These are phyloP conservation scores for Drosophila barbarae DNA, from an alignment of 2,888 invertebrate genomes.

Conservation along the genomic window DNA sequence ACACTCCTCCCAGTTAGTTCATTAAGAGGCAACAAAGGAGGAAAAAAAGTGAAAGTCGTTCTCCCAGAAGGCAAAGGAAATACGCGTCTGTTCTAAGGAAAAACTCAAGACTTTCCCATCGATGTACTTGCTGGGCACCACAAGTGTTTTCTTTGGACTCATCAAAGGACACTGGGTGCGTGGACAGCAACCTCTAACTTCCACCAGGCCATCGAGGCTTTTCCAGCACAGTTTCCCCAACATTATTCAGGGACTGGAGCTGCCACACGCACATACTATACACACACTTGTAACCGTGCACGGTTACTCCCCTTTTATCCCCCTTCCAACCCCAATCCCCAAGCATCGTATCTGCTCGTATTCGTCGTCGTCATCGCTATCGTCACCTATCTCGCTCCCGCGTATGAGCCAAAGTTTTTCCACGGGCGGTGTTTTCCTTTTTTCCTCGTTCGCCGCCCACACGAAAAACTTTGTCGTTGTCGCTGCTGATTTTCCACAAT, in stretches of 20 bases:
- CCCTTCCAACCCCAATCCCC: conserved; percentile 2
- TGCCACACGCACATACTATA: conserved; percentile 50
- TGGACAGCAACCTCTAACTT: conserved; percentile 4
- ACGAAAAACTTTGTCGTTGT: conserved; percentile 61
- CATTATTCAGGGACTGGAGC: conserved; percentile 44
- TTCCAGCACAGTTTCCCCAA: conserved; percentile 48
- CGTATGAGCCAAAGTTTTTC: conserved; percentile 67
- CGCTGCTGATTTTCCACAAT: conserved; percentile 51
- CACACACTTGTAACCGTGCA: conserved; percentile 12
- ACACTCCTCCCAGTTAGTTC: conserved; percentile 40
- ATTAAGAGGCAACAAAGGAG: conserved; percentile 58
- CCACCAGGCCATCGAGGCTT: conserved; percentile 39
- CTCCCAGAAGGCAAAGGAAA: conserved; percentile 48
- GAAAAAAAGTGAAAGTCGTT: conserved; percentile 63
- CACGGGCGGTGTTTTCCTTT: conserved; percentile 57
- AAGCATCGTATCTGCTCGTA: conserved; percentile 27
- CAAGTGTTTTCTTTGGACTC: conserved; percentile 50
- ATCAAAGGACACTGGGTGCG: conserved; percentile 2
- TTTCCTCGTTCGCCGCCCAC: conserved; percentile 54
- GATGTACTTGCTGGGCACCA: conserved; percentile 51
- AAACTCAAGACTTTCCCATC: conserved; percentile 30
- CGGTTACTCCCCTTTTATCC: conserved; percentile 32
- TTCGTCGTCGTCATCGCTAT: conserved; percentile 55
- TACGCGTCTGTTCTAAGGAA: conserved; percentile 47
- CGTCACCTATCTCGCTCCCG: conserved; percentile 64